A percentile compares a stretch with the other conserved stretches of the same genome.
Evolutionary conservation across 2,888 invertebrate species (phyloP).

Genomic region (Baccha elongata): DNA sequence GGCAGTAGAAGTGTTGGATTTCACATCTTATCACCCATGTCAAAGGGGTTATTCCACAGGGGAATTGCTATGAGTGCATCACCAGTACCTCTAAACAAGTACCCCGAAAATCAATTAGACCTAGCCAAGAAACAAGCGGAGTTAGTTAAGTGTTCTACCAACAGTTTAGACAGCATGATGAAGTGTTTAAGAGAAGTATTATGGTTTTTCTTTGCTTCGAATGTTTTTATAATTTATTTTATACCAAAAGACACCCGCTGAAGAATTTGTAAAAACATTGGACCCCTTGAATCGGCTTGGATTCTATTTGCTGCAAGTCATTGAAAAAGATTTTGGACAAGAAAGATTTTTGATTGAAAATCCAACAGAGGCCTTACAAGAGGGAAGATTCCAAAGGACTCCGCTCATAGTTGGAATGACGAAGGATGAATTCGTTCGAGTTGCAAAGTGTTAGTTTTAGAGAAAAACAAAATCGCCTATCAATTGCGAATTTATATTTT

Average conservation of each 20-base stretch:
- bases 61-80: conserved; percentile 88
- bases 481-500: not conserved
- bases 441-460: conserved; percentile 81
- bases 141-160: conserved; percentile 84
- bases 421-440: conserved; percentile 86
- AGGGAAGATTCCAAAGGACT: conserved; percentile 84
- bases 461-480: too few species aligned
- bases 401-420: conserved; percentile 87
- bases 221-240: not conserved
- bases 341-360: conserved; percentile 85
- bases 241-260: conserved; percentile 74
- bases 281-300: too few species aligned
- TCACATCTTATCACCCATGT: conserved; percentile 86
- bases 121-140: conserved; percentile 86
- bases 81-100: conserved; percentile 83
- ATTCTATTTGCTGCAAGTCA: conserved; percentile 86
- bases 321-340: conserved; percentile 86
- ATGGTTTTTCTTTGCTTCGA: not conserved
- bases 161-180: conserved; percentile 82
- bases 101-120: conserved; percentile 83
- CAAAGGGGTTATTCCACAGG: conserved; percentile 87
- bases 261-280: conserved; percentile 77
- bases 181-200: conserved; percentile 84
- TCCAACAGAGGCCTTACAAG: conserved; percentile 84
- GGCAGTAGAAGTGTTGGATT: conserved; percentile 83